Evolutionary conservation across 2,113 vertebrate species (phyloP).

Genomic region (Cardinalis cardinalis): DNA sequence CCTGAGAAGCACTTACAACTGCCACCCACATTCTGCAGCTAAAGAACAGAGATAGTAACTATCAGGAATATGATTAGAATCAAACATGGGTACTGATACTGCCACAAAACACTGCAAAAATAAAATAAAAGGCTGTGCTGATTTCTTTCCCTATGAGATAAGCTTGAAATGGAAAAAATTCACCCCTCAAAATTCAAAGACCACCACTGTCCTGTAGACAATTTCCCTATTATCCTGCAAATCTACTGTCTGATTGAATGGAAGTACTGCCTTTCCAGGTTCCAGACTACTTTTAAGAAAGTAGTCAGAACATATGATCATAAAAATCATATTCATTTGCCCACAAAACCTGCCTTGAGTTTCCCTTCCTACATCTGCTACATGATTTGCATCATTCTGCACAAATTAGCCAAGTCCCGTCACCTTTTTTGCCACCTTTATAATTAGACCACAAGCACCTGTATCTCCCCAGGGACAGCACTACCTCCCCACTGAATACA

Average conservation of each 20-base stretch:
- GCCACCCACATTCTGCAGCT: neutral
- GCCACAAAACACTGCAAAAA: neutral
- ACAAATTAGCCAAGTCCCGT: neutral
- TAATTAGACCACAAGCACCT: neutral
- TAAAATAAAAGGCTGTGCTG: neutral
- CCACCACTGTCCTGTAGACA: neutral
- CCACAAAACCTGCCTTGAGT: neutral
- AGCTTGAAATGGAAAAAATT: neutral
- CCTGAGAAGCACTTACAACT: neutral
- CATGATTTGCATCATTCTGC: neutral
- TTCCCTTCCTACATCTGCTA: neutral
- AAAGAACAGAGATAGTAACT: neutral
- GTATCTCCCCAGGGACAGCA: neutral
- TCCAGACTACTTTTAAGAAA: neutral
- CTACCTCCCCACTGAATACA: neutral
- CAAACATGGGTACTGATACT: neutral
- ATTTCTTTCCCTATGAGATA: neutral
- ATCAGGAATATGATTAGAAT: neutral
- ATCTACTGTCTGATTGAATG: neutral
- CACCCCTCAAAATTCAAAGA: neutral
- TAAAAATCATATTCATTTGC: neutral
- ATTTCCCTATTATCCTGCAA: neutral
- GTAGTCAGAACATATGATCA: neutral
- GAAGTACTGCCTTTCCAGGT: neutral
- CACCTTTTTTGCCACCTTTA: neutral